phyloP scores from a whole-genome alignment of 2,888 invertebrate species.

The Diplolepis rosae region DNA sequence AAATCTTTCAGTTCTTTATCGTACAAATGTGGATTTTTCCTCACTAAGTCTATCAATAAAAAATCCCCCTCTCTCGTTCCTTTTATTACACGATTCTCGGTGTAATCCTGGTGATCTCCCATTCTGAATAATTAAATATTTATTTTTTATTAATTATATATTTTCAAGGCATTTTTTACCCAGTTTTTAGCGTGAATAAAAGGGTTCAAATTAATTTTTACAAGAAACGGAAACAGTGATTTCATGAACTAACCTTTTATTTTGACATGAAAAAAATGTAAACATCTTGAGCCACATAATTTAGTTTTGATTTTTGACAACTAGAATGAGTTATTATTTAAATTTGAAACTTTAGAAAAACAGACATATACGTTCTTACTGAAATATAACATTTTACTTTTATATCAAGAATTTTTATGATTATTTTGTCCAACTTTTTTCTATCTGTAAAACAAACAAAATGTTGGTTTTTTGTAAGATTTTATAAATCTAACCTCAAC shows the following conservation, averaged over 20 bases:
- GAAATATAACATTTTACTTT: too few relatives aligned
- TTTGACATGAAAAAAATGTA: background rate
- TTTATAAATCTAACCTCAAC: too few relatives aligned
- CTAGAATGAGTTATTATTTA: too few relatives aligned
- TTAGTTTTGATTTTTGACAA: background rate
- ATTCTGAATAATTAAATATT: background rate
- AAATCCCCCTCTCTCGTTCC: background rate
- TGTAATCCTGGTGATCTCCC: constrained; percentile 20
- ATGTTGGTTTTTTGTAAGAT: too few relatives aligned
- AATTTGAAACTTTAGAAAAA: background rate
- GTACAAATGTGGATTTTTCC: constrained; percentile 10
- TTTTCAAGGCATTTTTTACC: too few relatives aligned
- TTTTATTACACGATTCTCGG: constrained; percentile 17
- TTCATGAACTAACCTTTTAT: constrained; percentile 3
- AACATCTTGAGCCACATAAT: background rate
- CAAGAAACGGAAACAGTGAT: background rate
- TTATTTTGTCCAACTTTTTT: too few relatives aligned
- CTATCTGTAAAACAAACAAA: too few relatives aligned
- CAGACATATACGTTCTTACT: too few relatives aligned
- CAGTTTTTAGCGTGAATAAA: too few relatives aligned
- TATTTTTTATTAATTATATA: too few relatives aligned
- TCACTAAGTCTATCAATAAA: constrained; percentile 14
- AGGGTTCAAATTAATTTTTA: too few relatives aligned
- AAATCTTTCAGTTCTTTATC: constrained; percentile 25
- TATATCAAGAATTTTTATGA: too few relatives aligned